A percentile compares a stretch with the other conserved stretches of the same genome.
Conservation (phyloP, 2,113 vertebrate species). For the Myotis brandtii region DNA sequence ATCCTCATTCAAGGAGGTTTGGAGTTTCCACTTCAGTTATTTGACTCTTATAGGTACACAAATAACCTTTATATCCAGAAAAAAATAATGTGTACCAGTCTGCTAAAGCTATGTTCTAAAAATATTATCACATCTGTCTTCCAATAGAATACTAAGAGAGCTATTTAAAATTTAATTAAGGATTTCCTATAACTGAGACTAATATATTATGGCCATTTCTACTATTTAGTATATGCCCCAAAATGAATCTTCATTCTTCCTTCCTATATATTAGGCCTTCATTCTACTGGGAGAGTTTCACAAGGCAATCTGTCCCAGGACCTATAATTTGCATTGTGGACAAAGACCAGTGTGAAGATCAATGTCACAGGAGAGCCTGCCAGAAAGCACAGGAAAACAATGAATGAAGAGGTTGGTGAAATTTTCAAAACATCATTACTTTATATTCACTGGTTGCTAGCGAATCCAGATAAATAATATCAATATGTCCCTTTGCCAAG, state of each 20-base stretch:
- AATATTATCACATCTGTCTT: slow-evolving; percentile 26
- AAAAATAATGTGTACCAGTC: not conserved
- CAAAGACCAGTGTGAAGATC: not conserved
- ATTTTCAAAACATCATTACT: not conserved
- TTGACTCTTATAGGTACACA: not conserved
- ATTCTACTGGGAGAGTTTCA: not conserved
- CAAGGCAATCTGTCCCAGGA: not conserved
- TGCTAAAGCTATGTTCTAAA: slow-evolving; percentile 18
- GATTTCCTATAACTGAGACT: slow-evolving; percentile 15
- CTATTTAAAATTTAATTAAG: slow-evolving; percentile 45
- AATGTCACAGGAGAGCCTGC: not conserved
- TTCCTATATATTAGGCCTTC: not conserved
- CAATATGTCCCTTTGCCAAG: not conserved
- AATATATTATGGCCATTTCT: not conserved
- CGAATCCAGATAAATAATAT: not conserved
- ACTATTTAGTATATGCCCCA: not conserved
- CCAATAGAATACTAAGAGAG: slow-evolving; percentile 21
- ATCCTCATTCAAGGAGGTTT: slow-evolving; percentile 7
- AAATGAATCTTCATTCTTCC: not conserved
- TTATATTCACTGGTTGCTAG: not conserved
- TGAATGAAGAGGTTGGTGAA: not conserved
- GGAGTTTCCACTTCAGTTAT: not conserved
- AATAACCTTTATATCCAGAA: slow-evolving; percentile 38
- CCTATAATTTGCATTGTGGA: not conserved
- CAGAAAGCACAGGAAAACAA: not conserved